Percentiles rank a stretch among this genome's conserved stretches.
Evolutionary conservation across 2,113 vertebrate genomes (phyloP).

Genomic region (Macaca mulatta): DNA sequence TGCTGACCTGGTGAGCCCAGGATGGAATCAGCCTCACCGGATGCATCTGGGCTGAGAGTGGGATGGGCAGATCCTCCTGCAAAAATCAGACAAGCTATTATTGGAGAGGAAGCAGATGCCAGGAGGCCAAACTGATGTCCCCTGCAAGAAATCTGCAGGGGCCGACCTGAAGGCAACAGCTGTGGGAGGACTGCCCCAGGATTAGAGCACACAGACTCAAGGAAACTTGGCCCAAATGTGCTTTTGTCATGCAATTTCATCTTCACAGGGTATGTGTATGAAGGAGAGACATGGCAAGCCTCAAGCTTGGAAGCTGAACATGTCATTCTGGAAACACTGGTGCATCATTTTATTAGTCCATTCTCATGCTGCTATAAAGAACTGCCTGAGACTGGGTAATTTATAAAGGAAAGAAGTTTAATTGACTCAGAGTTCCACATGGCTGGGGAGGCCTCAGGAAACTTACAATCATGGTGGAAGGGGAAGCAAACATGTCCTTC

Average conservation of each 20-base stretch:
- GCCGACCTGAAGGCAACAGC: neutral
- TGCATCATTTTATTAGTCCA: too few relatives aligned
- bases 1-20: neutral
- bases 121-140: neutral
- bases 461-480: too few relatives aligned
- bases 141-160: neutral
- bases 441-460: too few relatives aligned
- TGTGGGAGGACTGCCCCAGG: neutral
- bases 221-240: accelerated
- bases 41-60: neutral
- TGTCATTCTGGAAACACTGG: constrained; percentile 1
- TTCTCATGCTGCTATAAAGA: too few relatives aligned
- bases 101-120: neutral
- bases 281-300: neutral
- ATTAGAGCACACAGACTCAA: neutral
- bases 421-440: too few relatives aligned
- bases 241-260: neutral
- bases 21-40: neutral
- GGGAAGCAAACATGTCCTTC: too few relatives aligned
- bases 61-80: too few relatives aligned
- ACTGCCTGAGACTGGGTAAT: too few relatives aligned
- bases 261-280: neutral
- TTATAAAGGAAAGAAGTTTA: too few relatives aligned
- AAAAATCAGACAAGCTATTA: neutral
- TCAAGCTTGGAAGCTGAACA: constrained; percentile 41